Percentiles rank a stretch among this genome's conserved stretches.
Conservation (phyloP, 1,140 invertebrate species). For the Sminthurides bifidus region DNA sequence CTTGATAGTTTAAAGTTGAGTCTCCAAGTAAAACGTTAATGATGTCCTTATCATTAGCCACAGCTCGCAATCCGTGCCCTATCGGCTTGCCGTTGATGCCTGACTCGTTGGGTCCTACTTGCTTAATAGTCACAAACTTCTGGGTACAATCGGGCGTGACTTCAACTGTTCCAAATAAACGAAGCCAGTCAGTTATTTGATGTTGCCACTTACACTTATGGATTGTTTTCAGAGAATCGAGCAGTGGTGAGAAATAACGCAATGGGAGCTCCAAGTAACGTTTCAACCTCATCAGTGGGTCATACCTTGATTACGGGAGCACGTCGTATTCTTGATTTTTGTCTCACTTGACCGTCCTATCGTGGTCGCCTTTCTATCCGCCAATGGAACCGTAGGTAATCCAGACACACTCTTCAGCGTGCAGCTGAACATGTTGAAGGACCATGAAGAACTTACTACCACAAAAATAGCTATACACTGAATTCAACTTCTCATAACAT, state of each 20-base stretch:
- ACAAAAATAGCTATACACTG: no score
- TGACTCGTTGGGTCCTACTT: constrained; percentile 26
- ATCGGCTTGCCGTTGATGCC: constrained; percentile 15
- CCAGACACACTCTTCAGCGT: no score
- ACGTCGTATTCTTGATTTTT: neutral
- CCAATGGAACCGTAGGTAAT: neutral
- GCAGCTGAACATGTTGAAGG: no score
- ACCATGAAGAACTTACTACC: no score
- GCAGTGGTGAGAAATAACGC: neutral
- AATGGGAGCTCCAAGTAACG: neutral
- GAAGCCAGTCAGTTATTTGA: constrained; percentile 3
- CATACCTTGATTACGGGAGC: neutral
- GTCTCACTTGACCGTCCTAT: neutral
- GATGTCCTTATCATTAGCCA: constrained; percentile 13
- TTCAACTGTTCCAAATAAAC: constrained; percentile 32
- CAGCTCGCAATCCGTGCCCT: constrained; percentile 13
- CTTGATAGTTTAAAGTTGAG: constrained; percentile 13
- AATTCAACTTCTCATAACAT: no score
- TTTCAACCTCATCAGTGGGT: neutral
- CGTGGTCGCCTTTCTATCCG: neutral
- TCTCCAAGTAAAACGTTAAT: constrained; percentile 15
- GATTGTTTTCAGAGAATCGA: neutral
- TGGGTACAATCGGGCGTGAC: constrained; percentile 13
- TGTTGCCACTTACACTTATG: neutral
- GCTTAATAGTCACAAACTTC: constrained; percentile 14